Evolutionary conservation across 2,888 invertebrate genomes (phyloP).

Genomic region (Rotaria socialis): DNA sequence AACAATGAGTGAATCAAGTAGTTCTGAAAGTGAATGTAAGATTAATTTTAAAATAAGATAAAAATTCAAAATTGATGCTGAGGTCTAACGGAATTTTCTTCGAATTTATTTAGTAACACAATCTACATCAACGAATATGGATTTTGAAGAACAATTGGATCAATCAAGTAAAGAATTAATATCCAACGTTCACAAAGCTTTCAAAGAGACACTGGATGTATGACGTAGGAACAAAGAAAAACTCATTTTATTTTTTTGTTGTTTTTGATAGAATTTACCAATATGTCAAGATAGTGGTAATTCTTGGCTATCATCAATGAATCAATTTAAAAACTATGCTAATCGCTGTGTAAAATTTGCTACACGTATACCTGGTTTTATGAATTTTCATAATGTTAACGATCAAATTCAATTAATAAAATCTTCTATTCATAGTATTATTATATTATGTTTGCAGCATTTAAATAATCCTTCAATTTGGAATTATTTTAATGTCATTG

Average conservation of each 20-base stretch:
- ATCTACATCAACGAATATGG: background rate
- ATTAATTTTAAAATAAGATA: background rate
- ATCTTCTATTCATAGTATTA: constrained; percentile 17
- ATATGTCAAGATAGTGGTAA: background rate
- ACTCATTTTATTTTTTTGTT: background rate
- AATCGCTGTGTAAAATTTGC: constrained; percentile 36
- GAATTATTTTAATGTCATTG: background rate
- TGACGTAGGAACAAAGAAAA: background rate
- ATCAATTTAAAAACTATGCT: constrained; percentile 41
- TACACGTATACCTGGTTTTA: constrained; percentile 18
- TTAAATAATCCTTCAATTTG: background rate
- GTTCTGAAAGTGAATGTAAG: constrained; percentile 4
- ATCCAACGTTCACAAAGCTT: background rate
- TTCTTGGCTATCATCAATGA: background rate
- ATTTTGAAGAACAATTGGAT: constrained; percentile 27
- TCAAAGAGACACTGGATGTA: constrained; percentile 15
- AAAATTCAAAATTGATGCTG: too few relatives aligned
- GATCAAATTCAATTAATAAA: background rate
- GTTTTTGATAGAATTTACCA: background rate
- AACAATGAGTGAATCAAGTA: background rate
- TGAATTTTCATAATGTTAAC: constrained; percentile 1
- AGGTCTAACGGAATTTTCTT: too few relatives aligned
- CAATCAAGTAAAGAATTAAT: background rate
- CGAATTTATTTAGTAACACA: background rate
- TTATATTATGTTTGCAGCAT: background rate